Base-by-base conservation (phyloP, 53 echinoderm and acorn worm species). In the Astropecten irregularis region DNA sequence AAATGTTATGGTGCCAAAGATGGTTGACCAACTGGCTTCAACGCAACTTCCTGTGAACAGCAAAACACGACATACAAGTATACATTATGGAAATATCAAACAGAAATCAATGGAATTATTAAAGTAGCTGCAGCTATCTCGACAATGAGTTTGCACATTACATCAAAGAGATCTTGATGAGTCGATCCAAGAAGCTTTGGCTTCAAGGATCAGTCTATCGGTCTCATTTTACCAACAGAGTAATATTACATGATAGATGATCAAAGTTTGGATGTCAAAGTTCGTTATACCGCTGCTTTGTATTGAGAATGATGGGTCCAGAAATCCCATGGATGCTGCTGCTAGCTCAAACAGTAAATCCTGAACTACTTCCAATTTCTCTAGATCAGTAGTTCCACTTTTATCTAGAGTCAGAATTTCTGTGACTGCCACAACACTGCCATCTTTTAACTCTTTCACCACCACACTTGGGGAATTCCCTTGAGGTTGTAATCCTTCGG, bases 351-450 rank as follows among this genome's bases (percentile, higher is more conserved):
- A 19, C 35, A 91, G 30, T 3, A 81, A 70, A 34, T 47, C 56
- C 21, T 51, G 9, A 30, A 91, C 16, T 8, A 36, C 14, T 3
- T 50, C 28, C 19, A 77, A 56, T 26, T 72, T 44, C 14, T 26
- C 85, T 15, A 50, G 13, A 23, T 85, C 87, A 61, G 60, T 63
- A 4, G 11, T 26, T 9, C 8, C 26, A 35, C 30, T 74, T 22
- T 47, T 71, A 50, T 84, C 81, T 2, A 39, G 27, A 4, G 77
- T 70, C 5, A 77, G 73, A 1, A 91, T 71, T 27, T 83, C 37
- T 15, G 84, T 20, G 4, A 49, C 81, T 14, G 88, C 91, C 4
- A 83, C 26, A 3, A 91, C 85, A 53, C 88, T 91, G 3, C 91
- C 91, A 1, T 33, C 10, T 9, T 50, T 27, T 15, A 86, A 23